These are phyloP conservation scores for Prochilodus magdalenae DNA, from an alignment of 2,113 vertebrate species.

Conservation along the genomic window DNA sequence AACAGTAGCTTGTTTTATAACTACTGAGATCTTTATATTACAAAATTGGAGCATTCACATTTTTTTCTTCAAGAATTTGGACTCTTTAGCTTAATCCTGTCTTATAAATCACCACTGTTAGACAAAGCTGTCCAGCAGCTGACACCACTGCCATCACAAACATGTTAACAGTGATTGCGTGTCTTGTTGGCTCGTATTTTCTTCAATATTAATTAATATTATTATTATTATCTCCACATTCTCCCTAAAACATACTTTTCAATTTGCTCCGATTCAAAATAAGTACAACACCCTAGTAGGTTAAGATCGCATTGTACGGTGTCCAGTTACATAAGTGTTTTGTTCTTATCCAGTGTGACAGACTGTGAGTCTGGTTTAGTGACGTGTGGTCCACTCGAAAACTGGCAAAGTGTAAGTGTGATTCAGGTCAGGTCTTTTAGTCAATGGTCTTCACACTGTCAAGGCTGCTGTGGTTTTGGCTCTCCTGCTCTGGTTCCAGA, in stretches of 20 bases:
- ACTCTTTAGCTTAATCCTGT: neutral
- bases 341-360: constrained; percentile 34
- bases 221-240: neutral
- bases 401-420: neutral
- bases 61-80: neutral
- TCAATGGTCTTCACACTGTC: constrained; percentile 68
- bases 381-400: constrained; percentile 1
- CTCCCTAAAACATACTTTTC: neutral
- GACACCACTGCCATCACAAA: neutral
- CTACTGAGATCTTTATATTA: constrained; percentile 11
- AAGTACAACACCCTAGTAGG: neutral
- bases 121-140: neutral
- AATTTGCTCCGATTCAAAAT: neutral
- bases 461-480: constrained; percentile 71
- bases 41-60: neutral
- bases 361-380: constrained; percentile 6
- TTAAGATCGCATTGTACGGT: constrained; percentile 3
- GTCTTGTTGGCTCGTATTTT: neutral
- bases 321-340: neutral
- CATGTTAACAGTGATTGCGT: neutral
- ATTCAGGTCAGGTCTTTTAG: constrained; percentile 54
- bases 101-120: neutral
- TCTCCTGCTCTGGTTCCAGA: constrained; percentile 73
- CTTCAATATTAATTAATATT: neutral
- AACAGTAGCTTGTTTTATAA: constrained; percentile 18